phyloP scores from a whole-genome alignment of 2,888 invertebrate genomes.

The Polietes domitor region DNA sequence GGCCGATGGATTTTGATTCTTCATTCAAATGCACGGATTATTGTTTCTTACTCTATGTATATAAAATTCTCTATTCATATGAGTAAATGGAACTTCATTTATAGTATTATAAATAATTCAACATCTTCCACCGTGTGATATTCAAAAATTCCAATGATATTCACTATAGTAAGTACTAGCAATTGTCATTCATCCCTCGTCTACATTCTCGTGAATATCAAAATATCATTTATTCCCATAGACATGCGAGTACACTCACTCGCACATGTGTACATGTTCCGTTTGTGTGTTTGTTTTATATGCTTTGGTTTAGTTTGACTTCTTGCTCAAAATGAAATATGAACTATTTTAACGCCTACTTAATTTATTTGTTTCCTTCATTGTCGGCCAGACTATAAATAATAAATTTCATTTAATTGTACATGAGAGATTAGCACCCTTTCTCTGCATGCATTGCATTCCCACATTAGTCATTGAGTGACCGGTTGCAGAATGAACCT shows the following conservation, averaged over 20 bases:
- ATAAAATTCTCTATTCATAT: too few relatives aligned
- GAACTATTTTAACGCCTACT: conserved; percentile 80
- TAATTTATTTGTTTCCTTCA: conserved; percentile 76
- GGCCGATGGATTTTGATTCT: too few relatives aligned
- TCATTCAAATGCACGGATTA: too few relatives aligned
- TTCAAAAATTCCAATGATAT: too few relatives aligned
- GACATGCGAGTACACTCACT: too few relatives aligned
- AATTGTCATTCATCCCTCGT: background rate
- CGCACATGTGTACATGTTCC: background rate
- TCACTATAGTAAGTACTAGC: too few relatives aligned
- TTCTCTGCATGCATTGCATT: conserved; percentile 9
- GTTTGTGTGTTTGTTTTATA: background rate
- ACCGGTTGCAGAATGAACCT: background rate
- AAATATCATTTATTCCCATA: conserved; percentile 9
- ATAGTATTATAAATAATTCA: too few relatives aligned
- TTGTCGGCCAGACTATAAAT: conserved; percentile 63
- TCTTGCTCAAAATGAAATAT: conserved; percentile 75
- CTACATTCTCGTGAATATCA: background rate
- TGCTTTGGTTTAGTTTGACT: conserved; percentile 16
- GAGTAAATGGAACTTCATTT: too few relatives aligned
- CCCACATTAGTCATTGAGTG: background rate
- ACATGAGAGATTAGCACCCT: conserved; percentile 57
- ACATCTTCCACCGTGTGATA: too few relatives aligned
- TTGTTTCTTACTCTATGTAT: too few relatives aligned
- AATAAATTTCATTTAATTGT: conserved; percentile 68